These are phyloP conservation scores for Tragelaphus imberbis DNA, from an alignment of 2,113 vertebrate species.

Conservation along the genomic window DNA sequence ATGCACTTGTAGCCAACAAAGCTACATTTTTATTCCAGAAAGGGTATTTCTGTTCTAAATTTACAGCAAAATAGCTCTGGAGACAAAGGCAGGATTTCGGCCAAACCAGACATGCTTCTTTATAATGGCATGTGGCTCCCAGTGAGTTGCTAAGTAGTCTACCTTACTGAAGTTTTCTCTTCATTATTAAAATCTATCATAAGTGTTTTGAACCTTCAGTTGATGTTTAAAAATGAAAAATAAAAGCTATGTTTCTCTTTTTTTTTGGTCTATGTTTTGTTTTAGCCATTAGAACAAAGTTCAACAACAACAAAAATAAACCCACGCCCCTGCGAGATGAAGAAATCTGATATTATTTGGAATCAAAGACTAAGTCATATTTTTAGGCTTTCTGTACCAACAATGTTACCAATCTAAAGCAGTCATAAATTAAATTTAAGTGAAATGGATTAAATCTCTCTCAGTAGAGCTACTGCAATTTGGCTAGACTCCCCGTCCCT, in stretches of 20 bases:
- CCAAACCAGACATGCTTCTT: conserved; percentile 78
- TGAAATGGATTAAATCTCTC: conserved; percentile 69
- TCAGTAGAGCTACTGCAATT: conserved; percentile 63
- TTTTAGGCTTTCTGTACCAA: conserved; percentile 74
- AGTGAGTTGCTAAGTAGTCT: conserved; percentile 68
- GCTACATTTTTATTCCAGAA: conserved; percentile 81
- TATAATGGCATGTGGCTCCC: conserved; percentile 73
- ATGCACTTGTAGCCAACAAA: conserved; percentile 80
- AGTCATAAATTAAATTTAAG: conserved; percentile 72
- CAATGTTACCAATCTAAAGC: conserved; percentile 68
- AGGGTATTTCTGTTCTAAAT: conserved; percentile 83
- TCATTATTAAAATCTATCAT: conserved; percentile 67
- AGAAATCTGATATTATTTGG: conserved; percentile 67
- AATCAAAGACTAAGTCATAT: conserved; percentile 74
- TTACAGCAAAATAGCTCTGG: conserved; percentile 78
- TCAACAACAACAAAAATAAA: conserved; percentile 42
- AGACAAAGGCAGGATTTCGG: conserved; percentile 80
- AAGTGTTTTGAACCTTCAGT: conserved; percentile 67
- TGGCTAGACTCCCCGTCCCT: conserved; percentile 30
- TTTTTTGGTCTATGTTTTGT: conserved; percentile 29
- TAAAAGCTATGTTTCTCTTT: neutral
- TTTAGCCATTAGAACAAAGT: conserved; percentile 52
- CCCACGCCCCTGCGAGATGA: conserved; percentile 1
- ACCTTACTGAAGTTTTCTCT: conserved; percentile 73
- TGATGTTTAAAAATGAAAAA: conserved; percentile 20